These are phyloP conservation scores for Drosophila anomelani DNA, from an alignment of 2,888 invertebrate species.

Conservation along the genomic window DNA sequence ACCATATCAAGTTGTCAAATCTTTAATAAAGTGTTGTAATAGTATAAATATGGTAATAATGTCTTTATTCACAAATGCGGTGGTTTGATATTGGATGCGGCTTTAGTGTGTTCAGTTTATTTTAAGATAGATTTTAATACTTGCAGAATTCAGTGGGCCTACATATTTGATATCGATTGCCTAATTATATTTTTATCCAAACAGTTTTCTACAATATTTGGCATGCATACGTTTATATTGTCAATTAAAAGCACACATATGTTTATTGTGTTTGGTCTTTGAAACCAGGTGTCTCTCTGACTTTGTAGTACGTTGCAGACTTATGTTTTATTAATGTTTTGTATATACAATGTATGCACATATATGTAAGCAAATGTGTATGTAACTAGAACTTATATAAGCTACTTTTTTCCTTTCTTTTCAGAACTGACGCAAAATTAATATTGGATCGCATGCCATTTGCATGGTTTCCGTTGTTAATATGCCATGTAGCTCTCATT, in stretches of 20 bases:
- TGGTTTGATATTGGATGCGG: background rate
- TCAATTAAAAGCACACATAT: background rate
- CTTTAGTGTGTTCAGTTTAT: background rate
- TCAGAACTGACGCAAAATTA: background rate
- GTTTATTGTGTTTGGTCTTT: background rate
- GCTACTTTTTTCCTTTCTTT: background rate
- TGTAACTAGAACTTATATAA: background rate
- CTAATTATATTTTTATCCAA: background rate
- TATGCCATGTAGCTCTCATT: background rate
- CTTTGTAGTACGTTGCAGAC: background rate
- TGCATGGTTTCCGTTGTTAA: background rate
- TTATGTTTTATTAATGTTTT: background rate
- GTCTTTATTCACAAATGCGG: too few species aligned
- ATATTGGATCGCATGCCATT: background rate
- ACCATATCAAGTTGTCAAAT: rapidly evolving
- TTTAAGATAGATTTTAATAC: background rate
- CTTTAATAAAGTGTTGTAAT: too few species aligned
- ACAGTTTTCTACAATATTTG: background rate
- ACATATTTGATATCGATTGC: slow-evolving; percentile 2
- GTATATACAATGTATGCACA: background rate
- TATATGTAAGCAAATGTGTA: background rate
- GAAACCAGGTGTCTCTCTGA: background rate
- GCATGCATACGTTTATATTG: background rate
- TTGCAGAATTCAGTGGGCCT: too few species aligned
- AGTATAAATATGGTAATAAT: too few species aligned